Base-by-base conservation (phyloP, 2,888 invertebrate species). In the Nysson spinosus region DNA sequence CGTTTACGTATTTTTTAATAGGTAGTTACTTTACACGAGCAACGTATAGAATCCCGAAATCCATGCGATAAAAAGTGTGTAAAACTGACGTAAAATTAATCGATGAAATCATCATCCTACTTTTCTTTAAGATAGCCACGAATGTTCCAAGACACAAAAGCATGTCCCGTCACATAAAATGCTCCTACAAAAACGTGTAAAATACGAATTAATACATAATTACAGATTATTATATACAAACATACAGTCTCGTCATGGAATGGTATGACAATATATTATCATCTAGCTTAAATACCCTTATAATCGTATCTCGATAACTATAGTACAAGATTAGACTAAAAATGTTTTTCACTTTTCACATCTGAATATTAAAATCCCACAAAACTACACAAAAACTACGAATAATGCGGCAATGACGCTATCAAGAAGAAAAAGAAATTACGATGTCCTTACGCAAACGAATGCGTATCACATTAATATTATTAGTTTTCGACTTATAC, bases 181-280 rank as follows among this genome's bases (percentile, higher is more conserved):
- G 42, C 49, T 62, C 66, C 75, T 78, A 78, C 66, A 75, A 79
- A 77, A 79, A 42, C 47, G 56, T 68, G 60, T 71, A 74, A 72
- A 61, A 57, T 51, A 74, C 64, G 64, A 63, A 78, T 77, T 69
- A 69, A 77, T 78, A 72, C 43, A 76, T 78, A 77, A 69, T 77
- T 78, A 77, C 66, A 74, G 66, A 68, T 61, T 60, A 54, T 73
- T 83, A 83, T 82, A 66, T 82, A 83, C 82, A 82, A 80, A 83
- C 78, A 54, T 81, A 83, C 83, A 83, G 79, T 83, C 82, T 84
- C 82, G 80, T 83, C 83, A 80, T 79, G 84, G 83, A 82, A 83
- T 81, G 82, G 68, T 77, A 77, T 79, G 77, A 79, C 72, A 71
- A 72, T 72, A 76, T 54, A 57, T 72, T 52, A 62, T 54, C 54